These are phyloP conservation scores for Suncus etruscus DNA, from an alignment of 2,113 vertebrate genomes.

Conservation along the genomic window DNA sequence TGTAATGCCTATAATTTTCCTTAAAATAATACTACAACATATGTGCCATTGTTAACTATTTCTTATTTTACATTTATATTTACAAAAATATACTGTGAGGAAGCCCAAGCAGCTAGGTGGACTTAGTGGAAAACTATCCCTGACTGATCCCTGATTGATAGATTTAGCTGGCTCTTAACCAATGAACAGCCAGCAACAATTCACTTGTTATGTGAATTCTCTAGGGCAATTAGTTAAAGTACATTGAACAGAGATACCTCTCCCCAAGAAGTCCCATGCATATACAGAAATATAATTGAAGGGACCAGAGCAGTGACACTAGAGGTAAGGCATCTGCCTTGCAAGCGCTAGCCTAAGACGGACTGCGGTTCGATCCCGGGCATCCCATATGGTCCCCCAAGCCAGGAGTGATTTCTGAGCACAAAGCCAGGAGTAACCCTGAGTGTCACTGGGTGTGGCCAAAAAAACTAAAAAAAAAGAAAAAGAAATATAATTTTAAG, in stretches of 20 bases:
- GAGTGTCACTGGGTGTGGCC: no score
- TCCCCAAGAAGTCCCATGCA: neutral
- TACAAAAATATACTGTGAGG: neutral
- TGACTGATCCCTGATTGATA: neutral
- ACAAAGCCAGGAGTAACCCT: no score
- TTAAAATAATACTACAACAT: neutral
- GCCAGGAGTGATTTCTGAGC: no score
- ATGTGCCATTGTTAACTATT: constrained; percentile 7
- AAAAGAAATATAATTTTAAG: constrained; percentile 19
- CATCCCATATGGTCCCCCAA: no score
- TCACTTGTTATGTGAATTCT: neutral
- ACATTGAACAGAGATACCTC: neutral
- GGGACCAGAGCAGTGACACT: no score
- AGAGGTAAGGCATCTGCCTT: no score
- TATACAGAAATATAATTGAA: neutral
- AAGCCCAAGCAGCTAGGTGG: constrained; percentile 33
- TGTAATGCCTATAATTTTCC: neutral
- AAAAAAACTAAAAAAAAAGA: no score
- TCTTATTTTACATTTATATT: no score
- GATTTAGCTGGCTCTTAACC: neutral
- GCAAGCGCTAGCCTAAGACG: no score
- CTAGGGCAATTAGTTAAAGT: neutral
- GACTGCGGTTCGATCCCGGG: no score
- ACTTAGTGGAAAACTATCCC: neutral
- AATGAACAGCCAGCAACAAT: neutral